Percentiles rank a stretch among this genome's conserved stretches.
These are phyloP conservation scores for Ctenicera cuprea DNA, from an alignment of 2,888 invertebrate genomes.

Conservation along the genomic window DNA sequence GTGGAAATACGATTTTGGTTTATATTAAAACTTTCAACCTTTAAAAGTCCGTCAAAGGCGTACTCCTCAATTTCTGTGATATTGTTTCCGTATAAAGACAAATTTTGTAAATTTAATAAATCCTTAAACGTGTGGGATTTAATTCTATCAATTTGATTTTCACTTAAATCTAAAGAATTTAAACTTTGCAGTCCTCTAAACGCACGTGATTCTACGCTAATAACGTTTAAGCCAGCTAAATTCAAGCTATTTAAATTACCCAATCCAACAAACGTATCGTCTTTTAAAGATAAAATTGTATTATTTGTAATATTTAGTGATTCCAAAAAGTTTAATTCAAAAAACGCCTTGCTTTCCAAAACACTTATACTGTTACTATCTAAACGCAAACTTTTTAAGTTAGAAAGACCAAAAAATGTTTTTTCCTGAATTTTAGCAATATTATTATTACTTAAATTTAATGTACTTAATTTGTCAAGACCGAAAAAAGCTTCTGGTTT, in stretches of 20 bases:
- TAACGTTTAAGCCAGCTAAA: not conserved
- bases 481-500: not conserved
- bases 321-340: not conserved
- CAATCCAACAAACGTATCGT: not conserved
- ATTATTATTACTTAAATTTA: too few species aligned
- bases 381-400: too few species aligned
- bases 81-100: too few species aligned
- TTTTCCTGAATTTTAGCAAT: too few species aligned
- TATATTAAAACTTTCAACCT: too few species aligned
- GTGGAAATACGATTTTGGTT: too few species aligned
- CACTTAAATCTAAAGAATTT: conserved; percentile 3
- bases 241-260: not conserved
- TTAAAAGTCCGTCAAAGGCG: too few species aligned
- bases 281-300: not conserved
- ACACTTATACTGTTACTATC: not conserved
- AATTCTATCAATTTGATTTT: too few species aligned
- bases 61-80: too few species aligned
- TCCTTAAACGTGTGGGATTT: too few species aligned
- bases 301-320: not conserved
- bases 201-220: not conserved
- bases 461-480: not conserved
- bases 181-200: conserved; percentile 4
- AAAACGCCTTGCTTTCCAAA: not conserved
- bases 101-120: too few species aligned
- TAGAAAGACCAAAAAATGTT: too few species aligned